phyloP scores from a whole-genome alignment of 1,140 invertebrate genomes.

The Drosophila lacteicornis region DNA sequence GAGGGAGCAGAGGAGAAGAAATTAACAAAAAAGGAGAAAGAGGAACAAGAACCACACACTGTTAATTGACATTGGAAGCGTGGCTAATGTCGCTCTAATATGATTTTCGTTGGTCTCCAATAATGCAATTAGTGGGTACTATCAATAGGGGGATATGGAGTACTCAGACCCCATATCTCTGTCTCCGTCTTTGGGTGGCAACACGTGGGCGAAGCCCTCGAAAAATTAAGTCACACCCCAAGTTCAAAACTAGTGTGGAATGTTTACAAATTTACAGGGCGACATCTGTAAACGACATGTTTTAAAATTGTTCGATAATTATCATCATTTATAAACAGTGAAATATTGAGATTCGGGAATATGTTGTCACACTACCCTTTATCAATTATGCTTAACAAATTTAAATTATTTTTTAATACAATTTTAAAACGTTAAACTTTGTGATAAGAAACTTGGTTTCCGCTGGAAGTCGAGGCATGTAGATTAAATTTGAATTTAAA shows the following conservation, averaged over 20 bases:
- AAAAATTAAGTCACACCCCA: constrained; percentile 28
- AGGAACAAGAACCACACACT: constrained; percentile 19
- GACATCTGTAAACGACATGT: neutral
- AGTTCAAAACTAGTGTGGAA: constrained; percentile 5
- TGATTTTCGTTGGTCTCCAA: constrained; percentile 42
- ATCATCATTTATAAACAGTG: too few relatives aligned
- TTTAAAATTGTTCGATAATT: neutral
- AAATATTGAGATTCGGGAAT: neutral
- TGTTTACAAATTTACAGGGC: constrained; percentile 18
- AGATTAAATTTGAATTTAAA: neutral
- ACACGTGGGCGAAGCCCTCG: constrained; percentile 35
- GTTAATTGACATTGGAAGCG: constrained; percentile 57
- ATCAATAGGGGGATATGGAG: constrained; percentile 8
- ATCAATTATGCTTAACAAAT: neutral
- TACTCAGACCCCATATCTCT: neutral
- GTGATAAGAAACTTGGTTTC: neutral
- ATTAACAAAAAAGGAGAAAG: neutral
- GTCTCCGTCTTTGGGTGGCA: neutral
- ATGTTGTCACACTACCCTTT: neutral
- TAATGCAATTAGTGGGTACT: constrained; percentile 52
- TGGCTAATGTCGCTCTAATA: constrained; percentile 48
- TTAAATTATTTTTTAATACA: neutral
- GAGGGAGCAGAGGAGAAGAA: neutral
- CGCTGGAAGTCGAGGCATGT: neutral
- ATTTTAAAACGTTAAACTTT: neutral